Evolutionary conservation across 2,113 vertebrate species (phyloP), one percentile per base, ranked within the genome.

Genomic region (Syrrhaptes paradoxus): DNA sequence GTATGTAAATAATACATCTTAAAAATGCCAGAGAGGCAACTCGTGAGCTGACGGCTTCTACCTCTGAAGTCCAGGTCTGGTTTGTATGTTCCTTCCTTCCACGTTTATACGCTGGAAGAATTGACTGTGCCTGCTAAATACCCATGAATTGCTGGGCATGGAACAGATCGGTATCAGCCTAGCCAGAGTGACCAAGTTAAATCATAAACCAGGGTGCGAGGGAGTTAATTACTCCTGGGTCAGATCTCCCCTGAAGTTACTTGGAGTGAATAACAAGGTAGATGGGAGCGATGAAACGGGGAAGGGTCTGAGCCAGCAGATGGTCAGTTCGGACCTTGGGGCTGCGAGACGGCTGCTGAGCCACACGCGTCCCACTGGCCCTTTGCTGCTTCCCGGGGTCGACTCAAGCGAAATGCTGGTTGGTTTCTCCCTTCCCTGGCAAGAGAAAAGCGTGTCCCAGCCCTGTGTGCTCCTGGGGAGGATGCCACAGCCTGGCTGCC

Each of bases 391-490:
- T 41, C 26, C 65, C 43, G 16, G 59, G 22, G 7, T 3, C 18
- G 28, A 6, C 32, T 78, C 0, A 0, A 41, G 61, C 11, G 3
- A 36, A 68, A 38, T 41, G 0, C 49, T 1, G 36, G 2, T 36
- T 43, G 61, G 24, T n/a, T 51, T 12, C n/a, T 85, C 48, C 45
- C 9, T 34, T 20, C 45, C 45, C 48, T 4, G 29, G 1, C 22
- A 1, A 5, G 48, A 43, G 43, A 11, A 70, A 76, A 59, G 77
- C 18, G 6, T 1, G 2, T 7, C 14, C 49, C 78, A 28, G 66
- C 3, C 49, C 4, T 3, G 0, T 0, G 3, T 1, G 13, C 46
- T 83, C 24, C 48, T 1, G 6, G 13, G 18, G 59, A 85, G 31
- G 85, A 19, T 32, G 48, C 31, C 38, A 1, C 0, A 1, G 66